Evolutionary conservation across 2,888 invertebrate species (phyloP).

Genomic region (Acanthococcus lagerstroemiae): DNA sequence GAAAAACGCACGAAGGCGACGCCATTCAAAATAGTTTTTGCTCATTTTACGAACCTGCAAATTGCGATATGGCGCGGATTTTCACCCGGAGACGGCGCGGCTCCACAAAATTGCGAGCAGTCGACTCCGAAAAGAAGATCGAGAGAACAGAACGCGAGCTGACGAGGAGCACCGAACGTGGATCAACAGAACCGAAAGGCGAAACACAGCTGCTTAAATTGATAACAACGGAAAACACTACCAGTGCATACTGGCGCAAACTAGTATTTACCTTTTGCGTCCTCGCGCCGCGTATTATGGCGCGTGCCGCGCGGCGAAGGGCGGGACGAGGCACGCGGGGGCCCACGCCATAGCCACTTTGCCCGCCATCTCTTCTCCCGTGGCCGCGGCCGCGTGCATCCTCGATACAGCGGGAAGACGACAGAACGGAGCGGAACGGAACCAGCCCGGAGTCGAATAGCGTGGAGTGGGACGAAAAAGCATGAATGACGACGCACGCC

Average conservation of each 20-base stretch:
- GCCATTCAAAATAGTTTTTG: no score
- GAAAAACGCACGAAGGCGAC: no score
- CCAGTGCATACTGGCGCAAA: constrained; percentile 22
- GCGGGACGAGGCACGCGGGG: no score
- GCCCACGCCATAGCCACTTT: no score
- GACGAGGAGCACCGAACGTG: not conserved
- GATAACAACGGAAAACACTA: not conserved
- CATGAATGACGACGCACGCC: constrained; percentile 7
- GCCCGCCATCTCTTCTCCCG: no score
- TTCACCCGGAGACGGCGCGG: no score
- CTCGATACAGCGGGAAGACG: constrained; percentile 4
- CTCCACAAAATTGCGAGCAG: no score
- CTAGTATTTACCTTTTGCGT: constrained; percentile 27
- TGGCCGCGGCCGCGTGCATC: not conserved
- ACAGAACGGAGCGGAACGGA: no score
- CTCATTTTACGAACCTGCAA: no score
- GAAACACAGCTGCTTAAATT: not conserved
- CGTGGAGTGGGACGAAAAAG: constrained; percentile 6
- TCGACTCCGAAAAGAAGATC: no score
- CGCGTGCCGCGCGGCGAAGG: not conserved
- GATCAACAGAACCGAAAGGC: not conserved
- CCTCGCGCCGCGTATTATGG: not conserved
- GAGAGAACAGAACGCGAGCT: not conserved
- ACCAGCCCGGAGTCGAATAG: no score
- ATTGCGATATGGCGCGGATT: no score